Evolutionary conservation across 1,140 invertebrate species (phyloP).

Genomic region (Rhysida immarginata): DNA sequence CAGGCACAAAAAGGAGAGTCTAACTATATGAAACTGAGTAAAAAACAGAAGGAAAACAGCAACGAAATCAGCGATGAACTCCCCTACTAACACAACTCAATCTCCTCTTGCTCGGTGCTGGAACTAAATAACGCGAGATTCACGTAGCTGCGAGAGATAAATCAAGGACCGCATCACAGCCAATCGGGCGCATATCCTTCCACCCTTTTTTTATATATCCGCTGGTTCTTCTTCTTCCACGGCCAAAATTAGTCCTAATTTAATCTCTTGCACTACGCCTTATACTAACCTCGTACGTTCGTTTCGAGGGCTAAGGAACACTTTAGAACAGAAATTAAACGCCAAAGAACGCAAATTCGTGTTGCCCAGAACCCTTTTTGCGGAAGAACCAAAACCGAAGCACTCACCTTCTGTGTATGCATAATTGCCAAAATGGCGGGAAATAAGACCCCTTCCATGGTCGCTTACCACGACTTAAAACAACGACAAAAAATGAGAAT

Average conservation of each 20-base stretch:
- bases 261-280: too few relatives aligned
- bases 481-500: not conserved
- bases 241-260: too few relatives aligned
- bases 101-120: slow-evolving; percentile 13
- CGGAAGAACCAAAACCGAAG: not conserved
- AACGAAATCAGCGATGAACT: slow-evolving; percentile 16
- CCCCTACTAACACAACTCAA: slow-evolving; percentile 15
- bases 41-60: slow-evolving; percentile 16
- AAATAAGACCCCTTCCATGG: not conserved
- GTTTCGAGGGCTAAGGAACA: too few relatives aligned
- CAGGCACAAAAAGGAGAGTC: not conserved
- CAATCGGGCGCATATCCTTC: not conserved
- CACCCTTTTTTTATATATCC: too few relatives aligned
- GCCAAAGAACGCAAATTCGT: not conserved
- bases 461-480: not conserved
- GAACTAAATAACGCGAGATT: slow-evolving; percentile 16
- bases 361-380: not conserved
- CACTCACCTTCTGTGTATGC: slow-evolving; percentile 9
- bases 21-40: not conserved
- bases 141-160: slow-evolving; percentile 11
- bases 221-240: not conserved
- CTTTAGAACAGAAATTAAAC: not conserved
- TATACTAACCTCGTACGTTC: not conserved
- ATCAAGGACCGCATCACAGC: slow-evolving; percentile 8
- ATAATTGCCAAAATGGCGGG: slow-evolving; percentile 5